Conservation (phyloP, 2,113 vertebrate genomes). For the Eublepharis macularius region DNA sequence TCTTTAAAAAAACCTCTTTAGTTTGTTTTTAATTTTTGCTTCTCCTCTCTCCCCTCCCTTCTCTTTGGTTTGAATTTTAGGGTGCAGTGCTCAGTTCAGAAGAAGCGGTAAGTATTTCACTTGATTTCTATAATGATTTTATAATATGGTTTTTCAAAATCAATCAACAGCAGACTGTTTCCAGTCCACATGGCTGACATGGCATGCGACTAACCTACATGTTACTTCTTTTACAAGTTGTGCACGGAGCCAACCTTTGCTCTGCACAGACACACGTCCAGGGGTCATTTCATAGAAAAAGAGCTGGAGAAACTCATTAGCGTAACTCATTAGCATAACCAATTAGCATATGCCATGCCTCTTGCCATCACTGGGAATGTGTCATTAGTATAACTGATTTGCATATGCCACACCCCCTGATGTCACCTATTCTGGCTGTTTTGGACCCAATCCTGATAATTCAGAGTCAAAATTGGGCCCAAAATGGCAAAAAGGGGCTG, state of each 20-base stretch:
- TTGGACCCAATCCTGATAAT: no score
- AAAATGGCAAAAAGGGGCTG: no score
- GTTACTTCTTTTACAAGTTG: no score
- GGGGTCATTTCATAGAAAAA: no score
- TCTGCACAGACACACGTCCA: neutral
- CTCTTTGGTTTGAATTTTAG: slow-evolving; percentile 31
- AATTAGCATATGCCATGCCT: no score
- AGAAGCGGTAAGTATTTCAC: slow-evolving; percentile 42
- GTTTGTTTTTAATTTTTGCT: neutral
- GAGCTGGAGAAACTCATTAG: no score
- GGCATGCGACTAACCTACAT: neutral
- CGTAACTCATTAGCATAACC: no score
- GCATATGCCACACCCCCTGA: no score
- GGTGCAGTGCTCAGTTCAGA: slow-evolving; percentile 56
- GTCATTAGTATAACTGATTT: no score
- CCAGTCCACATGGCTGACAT: neutral
- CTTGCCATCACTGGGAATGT: no score
- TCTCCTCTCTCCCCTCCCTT: neutral
- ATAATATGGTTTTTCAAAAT: neutral
- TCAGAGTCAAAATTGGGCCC: no score
- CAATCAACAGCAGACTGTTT: neutral
- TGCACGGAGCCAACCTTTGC: neutral
- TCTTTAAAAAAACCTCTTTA: neutral
- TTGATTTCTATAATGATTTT: neutral
- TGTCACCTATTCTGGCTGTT: no score